Base-by-base conservation (phyloP, 2,113 vertebrate species). In the Henicopernis longicauda region DNA sequence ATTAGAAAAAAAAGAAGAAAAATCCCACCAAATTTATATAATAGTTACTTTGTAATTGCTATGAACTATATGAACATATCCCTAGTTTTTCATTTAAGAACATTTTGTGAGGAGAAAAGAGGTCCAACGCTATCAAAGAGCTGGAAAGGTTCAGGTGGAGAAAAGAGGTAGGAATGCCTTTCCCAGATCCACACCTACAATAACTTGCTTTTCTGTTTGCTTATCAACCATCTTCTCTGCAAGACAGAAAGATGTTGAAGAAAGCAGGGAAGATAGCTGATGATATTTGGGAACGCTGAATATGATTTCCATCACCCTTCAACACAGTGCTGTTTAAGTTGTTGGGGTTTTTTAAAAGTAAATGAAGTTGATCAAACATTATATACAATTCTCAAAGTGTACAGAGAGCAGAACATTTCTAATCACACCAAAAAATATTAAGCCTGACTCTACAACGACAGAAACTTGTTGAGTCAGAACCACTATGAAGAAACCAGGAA, bases 21-120 rank as follows among this genome's bases (percentile, higher is more conserved):
- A 69, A 73, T 16, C 9, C 34, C 25, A 38, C 15, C 15, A 54
- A 58, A 70, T 74, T 74, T 92, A 71, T 29, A 90, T 78, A 96
- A 89, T 59, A 69, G 70, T 27, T 86, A 88, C 73, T 93, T 97
- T 92, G 86, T 59, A 92, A 94, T 82, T 80, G 38, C 71, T 86
- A 58, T 55, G 23, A 80, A 87, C 38, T 62, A 25, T 63, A 94
- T 78, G 57, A 91, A 89, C 22, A 96, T 95, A 89, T 94, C 40
- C 29, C 11, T 88, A 25, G 29, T 93, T 93, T 71, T 78, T 70
- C 77, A 95, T 84, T 96, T 61, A 87, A 82, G 79, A 94, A 95
- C 65, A 58, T 89, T 93, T 94, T 94, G 81, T 47, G 65, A 93
- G 77, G 40, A 91, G 73, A 93, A 76, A 89, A 81, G 44, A 95